A percentile compares a stretch with the other conserved stretches of the same genome.
phyloP scores from a whole-genome alignment of 1,140 invertebrate genomes.

The Drosophila persimilis region DNA sequence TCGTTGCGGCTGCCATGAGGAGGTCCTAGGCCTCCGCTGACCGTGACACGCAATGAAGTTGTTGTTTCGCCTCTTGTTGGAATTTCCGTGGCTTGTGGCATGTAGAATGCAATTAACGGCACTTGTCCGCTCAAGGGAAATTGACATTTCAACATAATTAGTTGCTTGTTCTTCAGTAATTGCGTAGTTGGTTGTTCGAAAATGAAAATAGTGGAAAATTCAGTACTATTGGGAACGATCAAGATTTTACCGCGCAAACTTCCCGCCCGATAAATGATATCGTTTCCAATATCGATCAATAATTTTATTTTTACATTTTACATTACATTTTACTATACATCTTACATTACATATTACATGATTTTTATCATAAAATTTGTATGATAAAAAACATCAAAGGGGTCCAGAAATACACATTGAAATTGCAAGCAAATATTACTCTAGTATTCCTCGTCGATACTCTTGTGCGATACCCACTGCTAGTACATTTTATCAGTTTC shows the following conservation, averaged over 20 bases:
- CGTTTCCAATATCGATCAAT: no score
- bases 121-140: conserved; percentile 46
- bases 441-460: no score
- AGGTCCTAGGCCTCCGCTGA: conserved; percentile 64
- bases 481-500: no score
- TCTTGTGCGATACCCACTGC: no score
- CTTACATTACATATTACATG: not conserved
- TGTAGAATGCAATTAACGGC: conserved; percentile 74
- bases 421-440: no score
- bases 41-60: conserved; percentile 75
- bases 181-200: not conserved
- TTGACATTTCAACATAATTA: conserved; percentile 55
- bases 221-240: no score
- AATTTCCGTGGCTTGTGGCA: conserved; percentile 42
- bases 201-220: no score
- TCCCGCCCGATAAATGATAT: not conserved
- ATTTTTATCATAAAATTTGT: no score
- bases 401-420: no score
- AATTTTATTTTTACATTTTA: not conserved
- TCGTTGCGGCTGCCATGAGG: conserved; percentile 44
- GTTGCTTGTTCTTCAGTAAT: conserved; percentile 31
- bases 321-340: no score
- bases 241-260: not conserved
- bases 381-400: no score
- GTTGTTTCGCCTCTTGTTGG: conserved; percentile 43